These are phyloP conservation scores for Alces alces DNA, from an alignment of 2,113 vertebrate genomes.

Conservation along the genomic window DNA sequence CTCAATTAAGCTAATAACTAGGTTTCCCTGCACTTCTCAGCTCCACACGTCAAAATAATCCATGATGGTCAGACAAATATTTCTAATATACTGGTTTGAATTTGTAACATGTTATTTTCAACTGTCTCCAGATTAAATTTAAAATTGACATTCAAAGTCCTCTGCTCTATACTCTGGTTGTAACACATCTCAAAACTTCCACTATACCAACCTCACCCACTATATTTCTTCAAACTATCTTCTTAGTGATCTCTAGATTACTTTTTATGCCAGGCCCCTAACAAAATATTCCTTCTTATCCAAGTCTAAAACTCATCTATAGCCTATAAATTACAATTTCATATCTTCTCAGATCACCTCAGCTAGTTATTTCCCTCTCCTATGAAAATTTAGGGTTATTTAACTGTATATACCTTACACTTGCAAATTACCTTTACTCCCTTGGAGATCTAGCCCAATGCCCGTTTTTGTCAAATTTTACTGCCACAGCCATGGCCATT, in stretches of 20 bases:
- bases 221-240: neutral
- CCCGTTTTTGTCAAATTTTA: neutral
- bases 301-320: neutral
- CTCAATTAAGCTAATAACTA: neutral
- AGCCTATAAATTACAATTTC: neutral
- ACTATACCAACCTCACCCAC: neutral
- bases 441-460: neutral
- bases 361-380: neutral
- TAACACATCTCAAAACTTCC: neutral
- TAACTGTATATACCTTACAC: neutral
- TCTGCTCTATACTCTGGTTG: neutral
- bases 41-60: neutral
- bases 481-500: neutral
- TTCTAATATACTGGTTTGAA: neutral
- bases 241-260: neutral
- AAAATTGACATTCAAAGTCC: neutral
- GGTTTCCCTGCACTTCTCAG: neutral
- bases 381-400: neutral
- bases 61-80: neutral
- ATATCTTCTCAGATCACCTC: neutral
- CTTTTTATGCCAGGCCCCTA: neutral
- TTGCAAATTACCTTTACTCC: neutral
- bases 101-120: neutral
- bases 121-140: neutral
- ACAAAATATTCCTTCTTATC: neutral